A percentile compares a stretch with the other conserved stretches of the same genome.
phyloP scores from a whole-genome alignment of 1,140 invertebrate species.

The Orchesella cincta region DNA sequence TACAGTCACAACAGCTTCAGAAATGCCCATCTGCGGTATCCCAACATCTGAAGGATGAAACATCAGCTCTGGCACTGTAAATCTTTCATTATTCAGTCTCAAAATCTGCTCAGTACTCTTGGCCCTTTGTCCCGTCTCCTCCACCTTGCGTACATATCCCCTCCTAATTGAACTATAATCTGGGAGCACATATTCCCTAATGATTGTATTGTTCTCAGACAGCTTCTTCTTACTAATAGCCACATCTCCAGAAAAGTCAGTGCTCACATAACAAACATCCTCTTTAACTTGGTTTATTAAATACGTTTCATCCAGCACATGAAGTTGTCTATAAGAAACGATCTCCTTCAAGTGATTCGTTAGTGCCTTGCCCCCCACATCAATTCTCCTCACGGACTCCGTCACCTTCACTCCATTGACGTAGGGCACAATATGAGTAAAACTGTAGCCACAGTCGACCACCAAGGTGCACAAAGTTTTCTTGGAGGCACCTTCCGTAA shows the following conservation, averaged over 20 bases:
- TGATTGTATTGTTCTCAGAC: slow-evolving; percentile 67
- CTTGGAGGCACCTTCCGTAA: not conserved
- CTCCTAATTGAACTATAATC: slow-evolving; percentile 86
- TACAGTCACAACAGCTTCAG: slow-evolving; percentile 80
- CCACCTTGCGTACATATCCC: slow-evolving; percentile 70
- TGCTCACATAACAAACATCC: slow-evolving; percentile 91
- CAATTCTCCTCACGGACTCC: slow-evolving; percentile 77
- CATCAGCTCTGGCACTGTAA: slow-evolving; percentile 90
- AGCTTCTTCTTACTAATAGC: slow-evolving; percentile 69
- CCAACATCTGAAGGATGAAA: slow-evolving; percentile 95
- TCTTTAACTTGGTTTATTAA: slow-evolving; percentile 99
- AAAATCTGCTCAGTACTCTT: slow-evolving; percentile 70
- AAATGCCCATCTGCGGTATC: slow-evolving; percentile 89
- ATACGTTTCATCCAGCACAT: slow-evolving; percentile 99
- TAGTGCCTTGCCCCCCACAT: slow-evolving; percentile 94
- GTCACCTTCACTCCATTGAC: slow-evolving; percentile 83
- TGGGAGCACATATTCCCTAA: slow-evolving; percentile 90
- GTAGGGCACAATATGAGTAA: slow-evolving; percentile 92
- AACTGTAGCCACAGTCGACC: slow-evolving; percentile 92
- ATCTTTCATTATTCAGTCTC: slow-evolving; percentile 86
- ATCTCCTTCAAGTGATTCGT: slow-evolving; percentile 99
- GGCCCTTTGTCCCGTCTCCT: slow-evolving; percentile 62
- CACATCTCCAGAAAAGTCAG: slow-evolving; percentile 84
- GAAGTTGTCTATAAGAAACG: slow-evolving; percentile 92
- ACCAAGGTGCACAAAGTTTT: slow-evolving; percentile 75